Base-by-base conservation (phyloP, 2,888 invertebrate species). In the Chloromyia formosa region DNA sequence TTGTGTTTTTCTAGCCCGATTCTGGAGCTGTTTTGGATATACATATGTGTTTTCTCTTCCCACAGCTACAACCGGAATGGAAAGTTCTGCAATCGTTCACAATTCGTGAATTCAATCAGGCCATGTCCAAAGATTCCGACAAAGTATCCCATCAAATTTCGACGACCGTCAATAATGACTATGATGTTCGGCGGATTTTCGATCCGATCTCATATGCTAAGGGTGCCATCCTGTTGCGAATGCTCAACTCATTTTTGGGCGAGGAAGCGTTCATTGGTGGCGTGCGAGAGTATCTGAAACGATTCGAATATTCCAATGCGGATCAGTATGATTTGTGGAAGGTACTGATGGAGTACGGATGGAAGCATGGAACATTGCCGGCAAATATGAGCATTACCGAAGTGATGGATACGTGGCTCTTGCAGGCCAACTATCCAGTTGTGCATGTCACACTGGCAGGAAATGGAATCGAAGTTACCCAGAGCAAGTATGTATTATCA, bases 141-240 rank as follows among this genome's bases (percentile, higher is more conserved):
- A 86, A 87, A 75, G 88, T 89, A 0, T 90, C 92, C 0, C 90
- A 91, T 82, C 89, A 92, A 2, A 88, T 93, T 75, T 89, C 90
- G 1, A 88, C 89, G 66, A 86, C 88, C 64, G 90, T 93, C 1
- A 85, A 86, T 40, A 88, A 89, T 75, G 88, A 88, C 16, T 87
- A 86, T 74, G 89, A 90, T 82, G 91, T 92, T 64, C 84, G 87
- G 42, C 89, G 91, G 80, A 89, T 91, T 61, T 93, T 93, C 81
- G 92, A 93, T 82, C 85, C 87, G 7, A 91, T 93, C 73, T 90
- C 92, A n/a, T 93, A 93, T 81, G 87, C 88, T 23, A 93, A 93
- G 86, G 90, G 93, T 53, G 90, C 92, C 0, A 89, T 91, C 5
- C 84, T 94, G 1, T 88, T 93, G 75, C 86, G 91, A 77, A 93